These are phyloP conservation scores for Thinocorus orbignyianus DNA, from an alignment of 2,113 vertebrate genomes.

Conservation along the genomic window DNA sequence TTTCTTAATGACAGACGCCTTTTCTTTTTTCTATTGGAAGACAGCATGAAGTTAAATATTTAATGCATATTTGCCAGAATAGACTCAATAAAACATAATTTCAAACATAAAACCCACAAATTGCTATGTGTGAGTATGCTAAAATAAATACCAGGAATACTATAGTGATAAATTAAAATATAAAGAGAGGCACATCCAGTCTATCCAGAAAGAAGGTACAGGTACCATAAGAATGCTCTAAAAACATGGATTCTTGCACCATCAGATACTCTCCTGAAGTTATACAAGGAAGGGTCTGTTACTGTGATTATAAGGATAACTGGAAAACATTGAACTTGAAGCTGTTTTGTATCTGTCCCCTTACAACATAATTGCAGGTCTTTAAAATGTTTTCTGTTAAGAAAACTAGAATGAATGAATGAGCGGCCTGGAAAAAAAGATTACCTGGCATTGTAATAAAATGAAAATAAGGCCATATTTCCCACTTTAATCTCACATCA, in stretches of 20 bases:
- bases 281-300: not conserved
- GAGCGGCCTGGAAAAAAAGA: not conserved
- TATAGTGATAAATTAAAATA: not conserved
- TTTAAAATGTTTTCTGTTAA: not conserved
- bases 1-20: constrained; percentile 92
- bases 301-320: not conserved
- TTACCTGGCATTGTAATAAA: not conserved
- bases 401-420: not conserved
- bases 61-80: not conserved
- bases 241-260: not conserved
- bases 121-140: not conserved
- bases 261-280: not conserved
- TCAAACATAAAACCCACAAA: not conserved
- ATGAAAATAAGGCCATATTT: not conserved
- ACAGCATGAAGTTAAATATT: constrained; percentile 56
- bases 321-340: not conserved
- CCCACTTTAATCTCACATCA: not conserved
- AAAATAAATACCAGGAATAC: not conserved
- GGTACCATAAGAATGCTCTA: not conserved
- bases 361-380: not conserved
- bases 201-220: not conserved
- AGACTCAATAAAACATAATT: not conserved
- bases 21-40: constrained; percentile 92
- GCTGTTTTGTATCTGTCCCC: not conserved
- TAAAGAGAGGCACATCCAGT: not conserved